phyloP scores from a whole-genome alignment of 2,797 vertebrate species.

The Pangasius krempfi region DNA sequence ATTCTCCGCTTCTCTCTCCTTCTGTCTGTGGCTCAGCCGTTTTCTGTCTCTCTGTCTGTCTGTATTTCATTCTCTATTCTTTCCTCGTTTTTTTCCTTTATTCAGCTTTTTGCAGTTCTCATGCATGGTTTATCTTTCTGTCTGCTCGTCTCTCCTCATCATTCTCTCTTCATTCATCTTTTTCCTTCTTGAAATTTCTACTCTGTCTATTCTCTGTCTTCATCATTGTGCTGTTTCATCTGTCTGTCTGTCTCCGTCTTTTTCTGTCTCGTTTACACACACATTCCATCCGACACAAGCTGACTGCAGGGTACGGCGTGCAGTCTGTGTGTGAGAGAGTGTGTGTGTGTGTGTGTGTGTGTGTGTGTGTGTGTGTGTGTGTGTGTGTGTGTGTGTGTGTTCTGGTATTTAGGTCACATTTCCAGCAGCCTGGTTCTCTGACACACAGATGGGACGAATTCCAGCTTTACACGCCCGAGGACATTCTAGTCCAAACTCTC shows the following conservation, averaged over 20 bases:
- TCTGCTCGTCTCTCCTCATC: background rate
- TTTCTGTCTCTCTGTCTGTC: background rate
- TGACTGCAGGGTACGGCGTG: slow-evolving; percentile 8
- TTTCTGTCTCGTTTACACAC: slow-evolving; percentile 20
- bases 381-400: slow-evolving; percentile 38
- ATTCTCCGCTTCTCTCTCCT: background rate
- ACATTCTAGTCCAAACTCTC: slow-evolving; percentile 14
- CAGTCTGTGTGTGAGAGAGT: background rate
- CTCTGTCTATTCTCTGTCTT: background rate
- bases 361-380: slow-evolving; percentile 31
- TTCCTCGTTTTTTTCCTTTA: background rate
- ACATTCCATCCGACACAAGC: slow-evolving; percentile 17
- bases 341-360: slow-evolving; percentile 35
- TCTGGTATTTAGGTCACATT: slow-evolving; percentile 61
- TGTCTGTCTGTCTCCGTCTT: slow-evolving; percentile 12
- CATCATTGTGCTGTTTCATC: slow-evolving; percentile 10
- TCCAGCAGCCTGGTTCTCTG: slow-evolving; percentile 56
- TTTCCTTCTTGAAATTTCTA: background rate
- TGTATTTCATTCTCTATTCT: background rate
- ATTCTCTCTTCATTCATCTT: background rate
- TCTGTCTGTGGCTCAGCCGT: background rate
- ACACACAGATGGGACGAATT: slow-evolving; percentile 39
- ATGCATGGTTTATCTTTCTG: background rate
- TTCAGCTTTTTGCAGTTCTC: background rate
- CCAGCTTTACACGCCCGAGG: slow-evolving; percentile 24